Base-by-base conservation (phyloP, 2,113 vertebrate genomes). In the Setophaga kirtlandii region DNA sequence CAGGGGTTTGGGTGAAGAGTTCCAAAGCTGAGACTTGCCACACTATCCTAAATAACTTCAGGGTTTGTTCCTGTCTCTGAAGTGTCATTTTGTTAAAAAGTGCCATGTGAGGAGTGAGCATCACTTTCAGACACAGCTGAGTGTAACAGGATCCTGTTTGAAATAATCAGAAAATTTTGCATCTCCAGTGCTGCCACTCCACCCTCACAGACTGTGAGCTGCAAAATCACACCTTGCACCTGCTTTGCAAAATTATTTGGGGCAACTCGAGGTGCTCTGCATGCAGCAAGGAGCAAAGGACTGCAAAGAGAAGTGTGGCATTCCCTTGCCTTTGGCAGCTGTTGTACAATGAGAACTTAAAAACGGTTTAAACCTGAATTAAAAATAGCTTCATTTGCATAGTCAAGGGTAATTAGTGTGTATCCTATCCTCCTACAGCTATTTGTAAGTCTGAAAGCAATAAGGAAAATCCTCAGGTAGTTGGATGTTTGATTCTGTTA, bases 281-380 rank as follows among this genome's bases (percentile, higher is more conserved):
- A 2, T 19, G 67, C 79, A 59, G 71, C 41, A 42, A 24, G 46
- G n/a, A 39, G 41, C 65, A 44, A 39, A 83, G 18, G n/a, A 5
- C 52, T 44, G 63, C 37, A 9, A 11, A 62, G 42, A 6, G 33
- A 30, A 74, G 23, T 0, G 0, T 2, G 13, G 18, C 6, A 1
- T 74, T 65, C 7, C 3, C 47, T 67, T 63, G 55, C 60, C 83
- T 92, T 64, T n/a, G 60, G 65, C 9, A 0, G 25, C 55, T 28
- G 67, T 56, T 77, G 80, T 82, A 73, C 52, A n/a, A 1, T 31
- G 47, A 86, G 79, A 39, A 64, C 37, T 58, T 88, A 31, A 63
- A 44, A 63, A 55, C 33, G 19, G 65, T 70, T 74, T 47, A 86
- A 90, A 81, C 16, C 11, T 70, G n/a, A 63, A 59, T 83, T 89